Evolutionary conservation across 2,113 vertebrate species (phyloP), one percentile per base, ranked within the genome.

Genomic region (Leptobrachium leishanense): DNA sequence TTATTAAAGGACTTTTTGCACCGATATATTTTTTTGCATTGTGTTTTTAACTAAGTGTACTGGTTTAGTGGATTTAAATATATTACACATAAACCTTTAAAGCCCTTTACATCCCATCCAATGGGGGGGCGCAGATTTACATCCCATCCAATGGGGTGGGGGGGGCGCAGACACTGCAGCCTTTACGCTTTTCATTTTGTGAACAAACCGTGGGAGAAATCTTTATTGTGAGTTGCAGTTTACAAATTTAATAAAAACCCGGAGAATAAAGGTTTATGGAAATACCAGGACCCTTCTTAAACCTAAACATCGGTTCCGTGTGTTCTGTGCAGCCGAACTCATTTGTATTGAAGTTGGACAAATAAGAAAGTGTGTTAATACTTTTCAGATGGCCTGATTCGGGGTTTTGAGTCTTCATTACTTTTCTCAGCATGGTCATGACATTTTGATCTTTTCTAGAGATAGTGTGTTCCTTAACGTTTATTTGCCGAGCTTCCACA

Each of bases 381-480:
- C 77, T 65, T 50, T 71, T 78, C 68, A 78, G 68, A 78, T 78
- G 68, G 63, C 53, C 71, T 78, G 66, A 71, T 71, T 78, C 43
- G 39, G 68, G 40, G 76, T 43, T 59, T 66, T 79, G 77, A 72
- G 72, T 72, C 72, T 72, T 79, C 77, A 79, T 72, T 79, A 79
- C 77, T 72, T 79, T 79, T 79, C 77, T 79, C 77, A 79, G 77
- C 77, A 79, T 79, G 77, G 77, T 66, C 65, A 59, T 79, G 69
- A 72, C 59, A 55, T 72, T 79, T 68, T 72, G 77, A 69, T 79
- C 44, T 72, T 66, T 79, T 72, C 39, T 66, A 72, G 59, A 79
- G 77, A 79, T 55, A 72, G 70, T 72, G 62, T 72, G 69, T 72
- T 79, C 64, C 75, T 69, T 79, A 79, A 72, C 72, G 76, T 55